A percentile compares a stretch with the other conserved stretches of the same genome.
phyloP scores from a whole-genome alignment of 2,888 invertebrate species.

The Stegophylla sp. region DNA sequence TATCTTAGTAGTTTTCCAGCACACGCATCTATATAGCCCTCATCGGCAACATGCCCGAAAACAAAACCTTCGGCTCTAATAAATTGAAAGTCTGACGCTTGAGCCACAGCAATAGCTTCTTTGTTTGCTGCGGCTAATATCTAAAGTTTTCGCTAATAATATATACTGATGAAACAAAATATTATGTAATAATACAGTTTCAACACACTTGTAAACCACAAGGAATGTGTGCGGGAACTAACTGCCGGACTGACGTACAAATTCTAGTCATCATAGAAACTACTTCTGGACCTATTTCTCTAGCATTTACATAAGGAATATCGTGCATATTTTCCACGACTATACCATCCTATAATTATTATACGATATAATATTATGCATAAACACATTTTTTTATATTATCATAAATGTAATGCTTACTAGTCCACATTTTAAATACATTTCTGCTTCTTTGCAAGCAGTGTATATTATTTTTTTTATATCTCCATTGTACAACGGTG shows the following conservation, averaged over 20 bases:
- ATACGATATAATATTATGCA: background rate
- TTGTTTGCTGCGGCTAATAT: conserved; percentile 79
- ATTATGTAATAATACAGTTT: background rate
- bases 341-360: conserved; percentile 71
- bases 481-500: conserved; percentile 69
- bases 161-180: background rate
- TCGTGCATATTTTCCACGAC: conserved; percentile 83
- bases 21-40: conserved; percentile 78
- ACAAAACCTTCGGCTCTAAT: conserved; percentile 81
- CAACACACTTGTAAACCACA: conserved; percentile 71
- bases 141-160: conserved; percentile 64
- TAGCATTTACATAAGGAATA: conserved; percentile 73
- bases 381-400: background rate
- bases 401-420: conserved; percentile 65
- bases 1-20: conserved; percentile 78
- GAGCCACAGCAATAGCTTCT: conserved; percentile 78
- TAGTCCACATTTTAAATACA: conserved; percentile 70
- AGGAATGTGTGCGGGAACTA: conserved; percentile 67
- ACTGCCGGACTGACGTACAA: conserved; percentile 69
- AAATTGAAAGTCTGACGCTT: conserved; percentile 74
- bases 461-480: conserved; percentile 69
- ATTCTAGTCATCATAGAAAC: conserved; percentile 74
- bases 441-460: conserved; percentile 71
- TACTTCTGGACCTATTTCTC: conserved; percentile 72
- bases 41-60: conserved; percentile 81